phyloP scores from a whole-genome alignment of 2,888 invertebrate genomes.

The Hyposoter dolosus region DNA sequence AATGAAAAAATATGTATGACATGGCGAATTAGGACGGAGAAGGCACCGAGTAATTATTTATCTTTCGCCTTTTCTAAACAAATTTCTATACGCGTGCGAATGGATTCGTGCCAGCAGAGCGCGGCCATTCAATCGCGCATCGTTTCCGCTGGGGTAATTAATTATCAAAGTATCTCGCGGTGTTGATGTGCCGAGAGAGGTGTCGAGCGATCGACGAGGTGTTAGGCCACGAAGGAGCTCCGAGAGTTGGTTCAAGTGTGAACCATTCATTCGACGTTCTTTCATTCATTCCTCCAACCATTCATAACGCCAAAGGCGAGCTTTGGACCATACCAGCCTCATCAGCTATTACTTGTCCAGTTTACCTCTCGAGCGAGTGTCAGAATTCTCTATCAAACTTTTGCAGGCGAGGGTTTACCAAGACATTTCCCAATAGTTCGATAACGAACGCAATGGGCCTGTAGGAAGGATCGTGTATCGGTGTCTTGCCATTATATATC shows the following conservation, averaged over 20 bases:
- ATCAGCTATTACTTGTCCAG: slow-evolving; percentile 40
- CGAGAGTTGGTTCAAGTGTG: slow-evolving; percentile 51
- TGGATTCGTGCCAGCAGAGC: slow-evolving; percentile 38
- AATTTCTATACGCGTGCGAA: background rate
- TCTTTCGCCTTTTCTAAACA: background rate
- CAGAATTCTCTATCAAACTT: slow-evolving; percentile 29
- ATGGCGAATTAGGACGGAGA: slow-evolving; percentile 11
- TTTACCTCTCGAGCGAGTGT: slow-evolving; percentile 7
- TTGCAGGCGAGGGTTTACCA: background rate
- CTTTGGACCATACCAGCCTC: slow-evolving; percentile 12
- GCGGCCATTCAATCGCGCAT: slow-evolving; percentile 18
- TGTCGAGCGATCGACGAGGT: slow-evolving; percentile 65
- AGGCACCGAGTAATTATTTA: slow-evolving; percentile 5
- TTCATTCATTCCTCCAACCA: slow-evolving; percentile 53
- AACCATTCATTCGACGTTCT: slow-evolving; percentile 64
- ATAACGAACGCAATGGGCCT: slow-evolving; percentile 1
- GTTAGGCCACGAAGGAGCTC: slow-evolving; percentile 49
- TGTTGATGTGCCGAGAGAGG: slow-evolving; percentile 52
- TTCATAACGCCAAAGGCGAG: slow-evolving; percentile 45
- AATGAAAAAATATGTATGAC: slow-evolving; percentile 32
- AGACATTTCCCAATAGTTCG: slow-evolving; percentile 25
- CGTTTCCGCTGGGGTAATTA: slow-evolving; percentile 50
- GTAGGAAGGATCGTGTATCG: background rate
- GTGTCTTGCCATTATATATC: background rate
- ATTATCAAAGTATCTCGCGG: slow-evolving; percentile 47